Base-by-base conservation (phyloP, 2,113 vertebrate genomes). In the Gymnobelideus leadbeateri region DNA sequence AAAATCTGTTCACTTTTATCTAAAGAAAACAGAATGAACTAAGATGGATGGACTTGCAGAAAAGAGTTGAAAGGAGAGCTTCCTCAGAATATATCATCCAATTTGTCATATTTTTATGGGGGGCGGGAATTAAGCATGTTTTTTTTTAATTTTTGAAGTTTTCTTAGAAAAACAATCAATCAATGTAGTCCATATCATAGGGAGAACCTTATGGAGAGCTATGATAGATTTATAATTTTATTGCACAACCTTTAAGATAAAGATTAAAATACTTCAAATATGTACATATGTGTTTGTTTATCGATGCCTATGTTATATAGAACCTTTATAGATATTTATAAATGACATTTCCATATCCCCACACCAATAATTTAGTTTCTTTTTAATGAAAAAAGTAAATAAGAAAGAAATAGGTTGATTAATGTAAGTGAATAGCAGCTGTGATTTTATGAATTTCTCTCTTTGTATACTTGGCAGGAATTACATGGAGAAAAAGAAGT, bases 201-300 rank as follows among this genome's bases (percentile, higher is more conserved):
- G 8, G 50, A 54, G 54, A 51, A 14, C 26, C 53, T 89, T 52
- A 2, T 52, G 77, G 55, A 55, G 7, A 50, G 7, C 25, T 53
- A 68, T 47, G 49, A 37, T 91, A 91, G 51, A 51, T n/a, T 91
- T 51, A 51, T 51, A 61, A 90, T 51, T 68, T 89, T 91, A 94
- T 51, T 55, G 3, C 49, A 51, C n/a, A 93, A 91, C 9, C 9
- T 31, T 1, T 54, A 57, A 84, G 94, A 25, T 23, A 14, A 92
- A 61, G 57, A 61, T 31, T 61, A 14, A 37, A 31, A 55, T 31
- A 47, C 1, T 92, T 57, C n/a, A 47, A 47, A 57, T 8, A 90
- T 8, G 21, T 24, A 53, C 23, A 28, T 91, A 16, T 68, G 14
- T 16, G 19, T 37, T 68, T n/a, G 37, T 77, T 77, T 77, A n/a